These are phyloP conservation scores for Colletes gigas DNA, from an alignment of 1,140 invertebrate species.

Conservation along the genomic window DNA sequence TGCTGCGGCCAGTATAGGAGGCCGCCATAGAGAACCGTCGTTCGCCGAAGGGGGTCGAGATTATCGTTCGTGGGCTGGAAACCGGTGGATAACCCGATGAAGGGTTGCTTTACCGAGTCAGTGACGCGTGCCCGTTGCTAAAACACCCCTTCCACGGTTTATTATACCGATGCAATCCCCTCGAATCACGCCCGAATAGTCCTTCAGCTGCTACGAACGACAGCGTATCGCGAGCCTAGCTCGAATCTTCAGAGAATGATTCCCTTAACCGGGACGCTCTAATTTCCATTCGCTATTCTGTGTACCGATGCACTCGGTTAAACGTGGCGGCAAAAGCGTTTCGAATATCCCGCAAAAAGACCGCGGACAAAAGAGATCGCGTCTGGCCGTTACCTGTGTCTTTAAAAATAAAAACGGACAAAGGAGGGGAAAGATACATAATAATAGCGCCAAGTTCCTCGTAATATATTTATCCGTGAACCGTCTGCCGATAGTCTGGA, in stretches of 20 bases:
- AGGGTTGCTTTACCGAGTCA: constrained; percentile 75
- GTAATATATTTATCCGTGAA: constrained; percentile 26
- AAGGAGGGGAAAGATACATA: constrained; percentile 6
- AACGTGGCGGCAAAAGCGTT: background rate
- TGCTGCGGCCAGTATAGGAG: background rate
- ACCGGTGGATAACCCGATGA: constrained; percentile 68
- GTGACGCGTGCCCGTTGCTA: constrained; percentile 70
- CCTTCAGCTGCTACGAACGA: constrained; percentile 51
- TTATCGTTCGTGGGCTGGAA: constrained; percentile 63
- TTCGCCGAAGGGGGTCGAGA: constrained; percentile 47
- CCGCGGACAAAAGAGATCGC: constrained; percentile 12
- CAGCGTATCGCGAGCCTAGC: background rate
- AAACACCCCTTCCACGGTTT: constrained; percentile 55
- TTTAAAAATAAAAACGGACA: background rate
- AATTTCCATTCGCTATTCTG: constrained; percentile 15
- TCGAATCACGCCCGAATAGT: constrained; percentile 59
- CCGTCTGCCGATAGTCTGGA: constrained; percentile 26
- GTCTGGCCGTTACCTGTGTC: constrained; percentile 4
- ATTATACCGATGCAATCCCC: constrained; percentile 62
- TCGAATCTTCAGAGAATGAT: constrained; percentile 15
- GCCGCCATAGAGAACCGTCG: constrained; percentile 12
- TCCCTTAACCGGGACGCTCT: background rate
- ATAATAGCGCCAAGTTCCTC: constrained; percentile 2
- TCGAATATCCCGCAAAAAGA: background rate
- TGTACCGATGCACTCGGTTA: background rate